Base-by-base conservation (phyloP, 2,888 invertebrate genomes). In the Phaedon cochleariae region DNA sequence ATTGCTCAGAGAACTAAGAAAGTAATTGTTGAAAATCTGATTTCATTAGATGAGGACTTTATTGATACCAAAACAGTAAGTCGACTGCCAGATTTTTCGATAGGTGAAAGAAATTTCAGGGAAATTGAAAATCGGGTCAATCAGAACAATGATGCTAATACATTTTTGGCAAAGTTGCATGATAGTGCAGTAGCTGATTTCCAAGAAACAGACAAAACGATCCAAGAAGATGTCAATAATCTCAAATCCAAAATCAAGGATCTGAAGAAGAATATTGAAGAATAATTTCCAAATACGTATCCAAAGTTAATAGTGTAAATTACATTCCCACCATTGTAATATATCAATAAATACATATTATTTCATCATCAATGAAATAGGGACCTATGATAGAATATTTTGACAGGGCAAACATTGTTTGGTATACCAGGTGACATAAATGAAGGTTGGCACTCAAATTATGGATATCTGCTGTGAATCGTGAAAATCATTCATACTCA, bases 1-100 rank as follows among this genome's bases (percentile, higher is more conserved):
- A 49, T 62, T 17, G 62, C 51, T 21, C n/a, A 41, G n/a, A 57
- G 41, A 48, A 62, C 41, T 6, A 51, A 41, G 15, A 22, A 62
- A 41, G 49, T 49, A 10, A 57, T 37, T 9, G 58, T 20, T 29
- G 29, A 51, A 22, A 62, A 51, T 2, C 6, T 18, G 0, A 22
- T 26, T 22, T 9, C 26, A 6, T 21, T 22, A 41, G 41, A 46
- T 10, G 57, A 51, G 10, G 51, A 20, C n/a, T 37, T n/a, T 49
- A n/a, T 4, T 0, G 26, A 26, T 17, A 5, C 29, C 0, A 37
- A 41, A 20, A 1, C 17, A 1, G n/a, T n/a, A 9, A 26, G 20
- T 18, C 26, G 37, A 20, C 9, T 51, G n/a, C 49, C 49, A 2
- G 9, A 51, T 20, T 41, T 52, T 21, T 41, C 60, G 1, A 12